A percentile compares a stretch with the other conserved stretches of the same genome.
Conservation (phyloP, 2,888 invertebrate species). For the Drosophila borealis region DNA sequence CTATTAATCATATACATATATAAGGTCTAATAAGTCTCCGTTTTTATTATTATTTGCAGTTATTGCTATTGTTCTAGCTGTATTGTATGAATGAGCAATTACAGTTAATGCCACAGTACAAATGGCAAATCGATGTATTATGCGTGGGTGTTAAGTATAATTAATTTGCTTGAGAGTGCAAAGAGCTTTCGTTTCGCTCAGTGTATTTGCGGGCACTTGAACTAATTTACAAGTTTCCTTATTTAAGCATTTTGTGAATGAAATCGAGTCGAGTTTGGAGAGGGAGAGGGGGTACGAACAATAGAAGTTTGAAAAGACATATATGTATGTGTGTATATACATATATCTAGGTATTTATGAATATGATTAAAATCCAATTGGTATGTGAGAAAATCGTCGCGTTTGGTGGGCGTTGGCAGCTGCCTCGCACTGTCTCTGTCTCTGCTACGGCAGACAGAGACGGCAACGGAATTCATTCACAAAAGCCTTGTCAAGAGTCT, state of each 20-base stretch:
- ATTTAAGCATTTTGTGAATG: constrained; percentile 75
- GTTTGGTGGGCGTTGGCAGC: constrained; percentile 65
- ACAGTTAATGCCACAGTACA: constrained; percentile 66
- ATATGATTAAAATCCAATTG: constrained; percentile 72
- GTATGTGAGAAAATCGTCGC: constrained; percentile 55
- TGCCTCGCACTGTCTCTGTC: constrained; percentile 28
- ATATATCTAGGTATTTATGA: constrained; percentile 42
- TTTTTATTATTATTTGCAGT: constrained; percentile 3
- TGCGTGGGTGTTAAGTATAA: constrained; percentile 54
- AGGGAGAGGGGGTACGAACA: constrained; percentile 4
- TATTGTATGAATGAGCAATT: constrained; percentile 63
- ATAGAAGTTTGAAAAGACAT: constrained; percentile 8
- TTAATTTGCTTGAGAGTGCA: constrained; percentile 64
- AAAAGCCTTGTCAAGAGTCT: constrained; percentile 59
- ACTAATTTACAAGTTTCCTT: constrained; percentile 78
- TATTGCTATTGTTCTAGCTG: constrained; percentile 18
- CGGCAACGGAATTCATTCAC: constrained; percentile 69
- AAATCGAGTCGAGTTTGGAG: constrained; percentile 36
- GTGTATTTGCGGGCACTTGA: constrained; percentile 65
- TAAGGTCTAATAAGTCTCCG: constrained; percentile 27
- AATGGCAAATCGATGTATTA: constrained; percentile 54
- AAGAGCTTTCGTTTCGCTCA: constrained; percentile 61
- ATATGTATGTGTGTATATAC: neutral
- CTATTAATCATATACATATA: constrained; percentile 39
- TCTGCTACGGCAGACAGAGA: constrained; percentile 30